Evolutionary conservation across 2,113 vertebrate species (phyloP), one percentile per base, ranked within the genome.

Genomic region (Bujurquina vittata): DNA sequence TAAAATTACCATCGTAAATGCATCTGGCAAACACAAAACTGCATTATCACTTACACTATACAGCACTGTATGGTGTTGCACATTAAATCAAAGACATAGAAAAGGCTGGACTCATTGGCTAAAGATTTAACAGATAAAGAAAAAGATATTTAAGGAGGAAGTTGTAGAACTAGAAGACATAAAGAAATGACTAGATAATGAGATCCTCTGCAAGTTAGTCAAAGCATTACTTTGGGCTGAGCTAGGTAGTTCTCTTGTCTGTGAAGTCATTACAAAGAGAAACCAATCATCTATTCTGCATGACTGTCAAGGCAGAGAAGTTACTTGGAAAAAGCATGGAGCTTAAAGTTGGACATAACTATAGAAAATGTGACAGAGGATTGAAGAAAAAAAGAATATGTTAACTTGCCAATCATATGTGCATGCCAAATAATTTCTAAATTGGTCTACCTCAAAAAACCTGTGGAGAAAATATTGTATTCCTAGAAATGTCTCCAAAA

Each of bases 301-400:
- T 56, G 57, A 76, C 26, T 56, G 58, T 58, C n/a, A 62, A 29
- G 23, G 37, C 20, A 56, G 81, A 72, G 31, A 79, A 54, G 56
- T 43, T 65, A 54, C 11, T 75, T 23, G 31, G 43, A 54, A 40
- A 75, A 89, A 73, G n/a, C 20, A 52, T 76, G 7, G 12, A 81
- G 17, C 54, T 84, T 78, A 43, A 74, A 86, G 75, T 69, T 81
- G 35, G 29, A 78, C 17, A 75, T 57, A 78, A 81, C 40, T 75
- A 11, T 14, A 59, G 26, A 63, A 20, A 57, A 52, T 14, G 18
- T 9, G 46, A 57, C 15, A 37, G 20, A 80, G 14, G 20, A 56
- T 67, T 29, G 17, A 61, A 69, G 67, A 7, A 23, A 22, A 58
- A 46, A 31, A 52, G 8, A 20, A 11, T 46, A 40, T 65, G 26